Conservation (phyloP, 2,888 invertebrate genomes). For the Suillia variegata region DNA sequence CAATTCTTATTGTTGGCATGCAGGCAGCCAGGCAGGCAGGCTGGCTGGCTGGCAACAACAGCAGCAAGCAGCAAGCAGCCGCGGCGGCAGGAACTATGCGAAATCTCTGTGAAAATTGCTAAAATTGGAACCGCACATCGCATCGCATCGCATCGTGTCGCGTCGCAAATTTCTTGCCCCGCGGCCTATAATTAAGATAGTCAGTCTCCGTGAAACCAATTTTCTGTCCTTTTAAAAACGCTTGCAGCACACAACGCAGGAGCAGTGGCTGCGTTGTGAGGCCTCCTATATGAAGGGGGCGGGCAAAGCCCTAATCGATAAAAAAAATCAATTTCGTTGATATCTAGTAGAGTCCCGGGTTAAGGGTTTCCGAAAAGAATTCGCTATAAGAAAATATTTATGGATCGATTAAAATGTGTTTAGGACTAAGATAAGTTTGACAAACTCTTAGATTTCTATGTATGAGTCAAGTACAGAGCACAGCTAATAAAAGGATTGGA, state of each 20-base stretch:
- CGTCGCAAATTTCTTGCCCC: conserved; percentile 32
- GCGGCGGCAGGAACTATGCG: conserved; percentile 34
- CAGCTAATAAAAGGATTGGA: too few species aligned
- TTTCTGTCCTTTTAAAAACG: conserved; percentile 42
- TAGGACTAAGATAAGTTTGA: too few species aligned
- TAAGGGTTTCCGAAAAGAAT: too few species aligned
- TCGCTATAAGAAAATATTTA: too few species aligned
- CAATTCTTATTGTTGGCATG: too few species aligned
- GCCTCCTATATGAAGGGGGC: too few species aligned
- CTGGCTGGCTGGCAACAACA: conserved; percentile 4
- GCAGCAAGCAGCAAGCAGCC: conserved; percentile 16
- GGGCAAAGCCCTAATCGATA: too few species aligned
- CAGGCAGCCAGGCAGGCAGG: neutral
- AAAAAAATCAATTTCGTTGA: too few species aligned
- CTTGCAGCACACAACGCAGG: conserved; percentile 25
- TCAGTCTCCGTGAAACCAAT: conserved; percentile 44
- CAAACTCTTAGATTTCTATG: too few species aligned
- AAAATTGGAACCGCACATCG: conserved; percentile 31
- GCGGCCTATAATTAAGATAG: conserved; percentile 45
- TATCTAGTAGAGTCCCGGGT: too few species aligned
- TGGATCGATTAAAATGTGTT: too few species aligned
- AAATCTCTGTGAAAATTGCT: conserved; percentile 40
- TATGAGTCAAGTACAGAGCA: too few species aligned
- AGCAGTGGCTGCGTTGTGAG: neutral
- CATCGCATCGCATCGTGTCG: conserved; percentile 7